Conservation (phyloP, 1,140 invertebrate genomes). For the Zophobas atratus region DNA sequence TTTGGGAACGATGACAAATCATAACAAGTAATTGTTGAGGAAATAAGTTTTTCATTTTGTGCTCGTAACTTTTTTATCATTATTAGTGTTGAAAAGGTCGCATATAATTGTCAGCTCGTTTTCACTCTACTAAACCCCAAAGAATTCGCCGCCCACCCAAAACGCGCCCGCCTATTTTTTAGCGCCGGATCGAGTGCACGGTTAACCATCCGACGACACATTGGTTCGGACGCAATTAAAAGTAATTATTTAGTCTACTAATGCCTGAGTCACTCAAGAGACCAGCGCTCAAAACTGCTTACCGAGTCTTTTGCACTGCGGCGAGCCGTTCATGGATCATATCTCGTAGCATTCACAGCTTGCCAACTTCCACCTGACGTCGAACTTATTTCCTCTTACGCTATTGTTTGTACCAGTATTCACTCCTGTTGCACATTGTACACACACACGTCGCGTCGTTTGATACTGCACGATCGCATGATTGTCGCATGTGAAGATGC, state of each 20-base stretch:
- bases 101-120: too few species aligned
- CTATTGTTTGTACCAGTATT: constrained; percentile 44
- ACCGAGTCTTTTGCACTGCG: constrained; percentile 37
- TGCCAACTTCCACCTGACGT: constrained; percentile 44
- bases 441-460: constrained; percentile 29
- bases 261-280: constrained; percentile 38
- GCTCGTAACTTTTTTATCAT: too few species aligned
- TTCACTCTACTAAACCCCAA: too few species aligned
- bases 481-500: constrained; percentile 44
- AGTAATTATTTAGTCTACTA: constrained; percentile 42
- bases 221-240: constrained; percentile 35
- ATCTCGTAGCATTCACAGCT: constrained; percentile 30
- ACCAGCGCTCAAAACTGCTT: constrained; percentile 9
- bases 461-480: constrained; percentile 47
- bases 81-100: too few species aligned
- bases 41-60: too few species aligned
- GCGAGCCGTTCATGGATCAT: constrained; percentile 10
- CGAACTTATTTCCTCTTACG: constrained; percentile 37
- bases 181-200: neutral
- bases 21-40: too few species aligned
- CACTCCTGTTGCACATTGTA: constrained; percentile 46
- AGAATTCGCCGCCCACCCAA: too few species aligned
- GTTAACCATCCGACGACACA: constrained; percentile 3
- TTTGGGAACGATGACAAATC: too few species aligned
- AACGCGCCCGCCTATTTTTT: too few species aligned